phyloP scores from a whole-genome alignment of 1,140 invertebrate species.

The Drosophila nebulosa region DNA sequence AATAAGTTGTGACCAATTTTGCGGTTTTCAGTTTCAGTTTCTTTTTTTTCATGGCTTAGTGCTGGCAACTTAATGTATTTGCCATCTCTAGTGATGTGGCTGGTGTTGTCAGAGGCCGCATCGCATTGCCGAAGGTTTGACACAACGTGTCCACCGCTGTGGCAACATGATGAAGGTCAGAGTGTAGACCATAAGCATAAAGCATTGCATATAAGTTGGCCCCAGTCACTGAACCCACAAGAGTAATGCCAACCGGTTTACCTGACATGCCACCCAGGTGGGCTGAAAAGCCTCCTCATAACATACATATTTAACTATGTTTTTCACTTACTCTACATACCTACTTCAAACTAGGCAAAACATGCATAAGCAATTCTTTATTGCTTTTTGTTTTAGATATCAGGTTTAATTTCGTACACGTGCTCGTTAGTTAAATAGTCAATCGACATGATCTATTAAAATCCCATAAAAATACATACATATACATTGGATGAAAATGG shows the following conservation, averaged over 20 bases:
- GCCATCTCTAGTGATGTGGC: constrained; percentile 32
- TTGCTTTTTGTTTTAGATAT: constrained; percentile 24
- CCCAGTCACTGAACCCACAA: constrained; percentile 12
- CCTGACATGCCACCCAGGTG: constrained; percentile 7
- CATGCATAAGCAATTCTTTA: constrained; percentile 18
- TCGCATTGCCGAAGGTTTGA: constrained; percentile 17
- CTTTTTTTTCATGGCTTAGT: constrained; percentile 29
- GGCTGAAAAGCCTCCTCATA: neutral
- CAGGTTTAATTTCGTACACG: constrained; percentile 40
- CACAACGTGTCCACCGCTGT: constrained; percentile 9
- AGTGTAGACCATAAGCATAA: constrained; percentile 25
- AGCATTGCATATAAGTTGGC: constrained; percentile 28
- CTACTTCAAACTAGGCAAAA: neutral
- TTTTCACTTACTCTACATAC: neutral
- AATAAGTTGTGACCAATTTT: constrained; percentile 66
- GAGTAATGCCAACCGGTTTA: constrained; percentile 26
- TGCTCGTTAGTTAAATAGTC: constrained; percentile 25
- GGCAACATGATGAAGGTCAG: constrained; percentile 49
- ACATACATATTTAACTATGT: neutral
- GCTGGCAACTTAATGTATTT: constrained; percentile 63
- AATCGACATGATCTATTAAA: constrained; percentile 6
- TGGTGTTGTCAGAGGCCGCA: constrained; percentile 50
- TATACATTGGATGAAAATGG: neutral
- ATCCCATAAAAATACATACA: neutral
- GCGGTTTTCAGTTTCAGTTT: neutral